Conservation (phyloP, 2,888 invertebrate species). For the Matsumyia berberina region DNA sequence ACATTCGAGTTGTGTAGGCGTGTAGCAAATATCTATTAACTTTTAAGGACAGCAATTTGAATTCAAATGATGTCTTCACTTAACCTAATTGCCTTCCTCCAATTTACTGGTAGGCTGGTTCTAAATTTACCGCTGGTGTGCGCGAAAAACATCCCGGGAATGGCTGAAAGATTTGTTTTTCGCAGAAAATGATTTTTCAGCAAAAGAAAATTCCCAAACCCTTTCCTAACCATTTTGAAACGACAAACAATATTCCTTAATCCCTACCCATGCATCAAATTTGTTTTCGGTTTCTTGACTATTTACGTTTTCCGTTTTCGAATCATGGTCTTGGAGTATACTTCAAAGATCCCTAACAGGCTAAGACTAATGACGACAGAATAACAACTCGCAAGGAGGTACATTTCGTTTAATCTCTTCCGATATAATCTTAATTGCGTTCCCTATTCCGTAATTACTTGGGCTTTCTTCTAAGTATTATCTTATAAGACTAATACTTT, state of each 20-base stretch:
- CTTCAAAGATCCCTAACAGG: neutral
- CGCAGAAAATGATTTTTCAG: too few species aligned
- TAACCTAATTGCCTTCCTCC: slow-evolving; percentile 28
- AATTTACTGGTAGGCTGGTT: slow-evolving; percentile 2
- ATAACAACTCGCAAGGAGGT: slow-evolving; percentile 18
- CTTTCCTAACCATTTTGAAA: too few species aligned
- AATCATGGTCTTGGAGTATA: neutral
- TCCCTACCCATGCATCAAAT: neutral
- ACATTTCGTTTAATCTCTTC: slow-evolving; percentile 24
- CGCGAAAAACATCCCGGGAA: too few species aligned
- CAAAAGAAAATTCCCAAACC: too few species aligned
- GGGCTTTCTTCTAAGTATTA: slow-evolving; percentile 9
- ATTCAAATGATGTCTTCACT: slow-evolving; percentile 34
- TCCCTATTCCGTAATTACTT: slow-evolving; percentile 24
- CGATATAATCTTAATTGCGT: slow-evolving; percentile 36
- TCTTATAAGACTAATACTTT: slow-evolving; percentile 21
- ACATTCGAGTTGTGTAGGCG: slow-evolving; percentile 21
- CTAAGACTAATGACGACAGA: neutral
- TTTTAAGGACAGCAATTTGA: slow-evolving; percentile 28
- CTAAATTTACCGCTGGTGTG: slow-evolving; percentile 1
- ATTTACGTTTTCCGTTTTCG: neutral
- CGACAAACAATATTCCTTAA: neutral
- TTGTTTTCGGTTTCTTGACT: neutral
- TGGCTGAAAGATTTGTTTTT: too few species aligned
- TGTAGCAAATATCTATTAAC: slow-evolving; percentile 7